Percentiles rank a stretch among this genome's conserved stretches.
Conservation (phyloP, 2,113 vertebrate genomes). For the Xenopus borealis region DNA sequence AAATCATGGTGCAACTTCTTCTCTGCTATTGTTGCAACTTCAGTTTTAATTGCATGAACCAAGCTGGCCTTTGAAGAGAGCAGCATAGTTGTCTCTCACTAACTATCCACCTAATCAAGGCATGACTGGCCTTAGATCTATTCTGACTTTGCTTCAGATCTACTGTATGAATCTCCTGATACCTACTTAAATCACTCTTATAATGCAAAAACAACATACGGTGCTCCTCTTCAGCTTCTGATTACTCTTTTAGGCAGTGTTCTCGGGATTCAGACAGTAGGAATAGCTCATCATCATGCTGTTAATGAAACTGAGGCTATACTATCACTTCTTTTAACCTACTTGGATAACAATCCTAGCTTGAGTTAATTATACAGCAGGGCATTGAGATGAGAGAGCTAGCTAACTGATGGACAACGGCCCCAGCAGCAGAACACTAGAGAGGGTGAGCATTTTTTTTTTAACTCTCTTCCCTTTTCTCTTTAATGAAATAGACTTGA, state of each 20-base stretch:
- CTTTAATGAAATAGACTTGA: constrained; percentile 45
- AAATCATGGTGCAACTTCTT: neutral
- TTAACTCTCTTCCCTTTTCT: constrained; percentile 27
- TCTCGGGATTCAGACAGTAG: constrained; percentile 41
- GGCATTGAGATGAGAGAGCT: constrained; percentile 39
- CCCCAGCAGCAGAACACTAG: constrained; percentile 41
- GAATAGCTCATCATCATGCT: constrained; percentile 57
- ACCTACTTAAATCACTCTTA: constrained; percentile 34
- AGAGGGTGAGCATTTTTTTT: constrained; percentile 24
- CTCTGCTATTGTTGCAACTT: neutral
- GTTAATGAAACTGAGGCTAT: constrained; percentile 45
- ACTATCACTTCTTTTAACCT: constrained; percentile 41
- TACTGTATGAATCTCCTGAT: constrained; percentile 11
- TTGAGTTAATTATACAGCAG: constrained; percentile 42
- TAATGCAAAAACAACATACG: constrained; percentile 37
- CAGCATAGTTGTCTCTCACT: constrained; percentile 24
- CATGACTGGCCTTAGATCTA: constrained; percentile 29
- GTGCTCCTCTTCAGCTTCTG: constrained; percentile 37
- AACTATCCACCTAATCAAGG: constrained; percentile 26
- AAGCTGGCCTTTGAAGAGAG: constrained; percentile 25
- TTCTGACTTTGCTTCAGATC: constrained; percentile 33
- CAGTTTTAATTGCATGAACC: constrained; percentile 13
- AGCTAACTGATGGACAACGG: constrained; percentile 37
- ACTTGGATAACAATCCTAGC: constrained; percentile 44
- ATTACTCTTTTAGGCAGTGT: constrained; percentile 42